phyloP scores from a whole-genome alignment of 2,888 invertebrate species.

The Agrotis exclamationis region DNA sequence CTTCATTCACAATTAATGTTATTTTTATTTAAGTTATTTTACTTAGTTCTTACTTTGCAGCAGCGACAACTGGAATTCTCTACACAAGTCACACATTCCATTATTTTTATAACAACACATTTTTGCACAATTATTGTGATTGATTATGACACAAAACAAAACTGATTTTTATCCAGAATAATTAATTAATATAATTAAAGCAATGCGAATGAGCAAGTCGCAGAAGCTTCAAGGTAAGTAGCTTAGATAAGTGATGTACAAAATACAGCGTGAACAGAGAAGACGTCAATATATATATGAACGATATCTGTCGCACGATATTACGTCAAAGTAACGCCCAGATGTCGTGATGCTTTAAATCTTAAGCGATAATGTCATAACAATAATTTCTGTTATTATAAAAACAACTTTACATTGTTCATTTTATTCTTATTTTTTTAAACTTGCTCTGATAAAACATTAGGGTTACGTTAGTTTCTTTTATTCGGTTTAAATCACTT shows the following conservation, averaged over 20 bases:
- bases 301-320: slow-evolving; percentile 86
- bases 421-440: slow-evolving; percentile 52
- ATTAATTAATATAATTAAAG: slow-evolving; percentile 74
- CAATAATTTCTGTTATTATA: slow-evolving; percentile 79
- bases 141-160: slow-evolving; percentile 40
- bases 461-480: slow-evolving; percentile 42
- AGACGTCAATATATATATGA: slow-evolving; percentile 89
- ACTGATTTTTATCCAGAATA: slow-evolving; percentile 54
- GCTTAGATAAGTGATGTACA: slow-evolving; percentile 89
- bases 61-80: slow-evolving; percentile 85
- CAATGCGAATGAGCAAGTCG: slow-evolving; percentile 77
- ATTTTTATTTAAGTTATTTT: no score
- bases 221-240: slow-evolving; percentile 88
- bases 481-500: slow-evolving; percentile 3
- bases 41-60: slow-evolving; percentile 83
- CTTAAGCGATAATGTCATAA: slow-evolving; percentile 83
- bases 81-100: slow-evolving; percentile 88
- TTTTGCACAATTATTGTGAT: slow-evolving; percentile 68
- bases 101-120: slow-evolving; percentile 89
- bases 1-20: background rate
- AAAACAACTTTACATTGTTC: slow-evolving; percentile 70
- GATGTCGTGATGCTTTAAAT: slow-evolving; percentile 87
- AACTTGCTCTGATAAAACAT: slow-evolving; percentile 30
- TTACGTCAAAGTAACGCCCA: slow-evolving; percentile 91
- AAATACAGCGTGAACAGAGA: slow-evolving; percentile 84